Evolutionary conservation across 2,797 vertebrate genomes (phyloP), one percentile per base, ranked within the genome.

Genomic region (Lepidocolaptes lacrymiger): DNA sequence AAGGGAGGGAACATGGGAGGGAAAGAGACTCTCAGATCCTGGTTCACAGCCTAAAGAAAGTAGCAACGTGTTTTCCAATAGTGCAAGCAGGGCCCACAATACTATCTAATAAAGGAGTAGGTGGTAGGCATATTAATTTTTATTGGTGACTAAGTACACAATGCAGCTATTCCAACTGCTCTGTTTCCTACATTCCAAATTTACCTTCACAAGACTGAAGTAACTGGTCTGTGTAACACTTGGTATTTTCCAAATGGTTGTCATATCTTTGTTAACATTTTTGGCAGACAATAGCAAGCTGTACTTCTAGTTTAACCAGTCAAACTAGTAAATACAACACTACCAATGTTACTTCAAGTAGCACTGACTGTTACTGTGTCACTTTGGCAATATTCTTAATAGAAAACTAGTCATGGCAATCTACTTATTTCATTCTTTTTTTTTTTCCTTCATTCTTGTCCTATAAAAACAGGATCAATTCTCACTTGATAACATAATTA

Each of bases 401-500:
- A 66, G 15, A 32, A 74, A 75, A 78, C 79, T 4, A 41, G 46
- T 51, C 19, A 6, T 32, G 23, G 17, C 9, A 54, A 85, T 21
- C 58, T 56, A 89, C 58, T 78, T 32, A 63, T 55, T 92, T 64
- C 1, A 54, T 68, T 69, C 5, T 82, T 12, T 58, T 10, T 39
- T 37, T 30, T 14, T 28, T 32, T 28, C 23, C 14, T 62, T 11
- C 56, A 61, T 71, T 89, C n/a, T 85, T 63, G 39, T 77, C 46
- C 39, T 67, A 81, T 27, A 48, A 87, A 93, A 91, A 56, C 95
- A 97, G 97, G 93, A 93, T 43, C 63, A 95, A 30, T 92, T 97
- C 74, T 89, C 96, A 74, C 87, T 97, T 55, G 95, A 95, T 39
- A 97, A 96, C 48, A 13, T 97, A 76, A 56, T 90, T 82, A 97